Evolutionary conservation across 2,888 invertebrate genomes (phyloP).

Genomic region (Mesorhabditis sp.): DNA sequence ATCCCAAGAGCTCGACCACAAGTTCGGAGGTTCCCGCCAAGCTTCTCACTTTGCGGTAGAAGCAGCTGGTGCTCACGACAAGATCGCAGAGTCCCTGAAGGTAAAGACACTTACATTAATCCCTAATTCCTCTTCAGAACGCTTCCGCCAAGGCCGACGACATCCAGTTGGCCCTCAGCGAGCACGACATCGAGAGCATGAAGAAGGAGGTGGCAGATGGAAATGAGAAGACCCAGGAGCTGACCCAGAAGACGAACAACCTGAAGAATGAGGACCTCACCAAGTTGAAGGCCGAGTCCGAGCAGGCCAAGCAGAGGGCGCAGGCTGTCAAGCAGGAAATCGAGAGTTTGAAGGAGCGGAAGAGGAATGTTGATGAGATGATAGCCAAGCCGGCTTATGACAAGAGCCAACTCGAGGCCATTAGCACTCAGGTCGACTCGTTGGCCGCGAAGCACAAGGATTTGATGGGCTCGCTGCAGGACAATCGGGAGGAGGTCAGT

Average conservation of each 20-base stretch:
- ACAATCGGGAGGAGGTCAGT: slow-evolving; percentile 19
- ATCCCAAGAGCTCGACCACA: neutral
- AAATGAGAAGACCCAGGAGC: slow-evolving; percentile 7
- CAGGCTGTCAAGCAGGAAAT: slow-evolving; percentile 20
- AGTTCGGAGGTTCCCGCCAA: neutral
- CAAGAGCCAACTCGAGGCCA: slow-evolving; percentile 25
- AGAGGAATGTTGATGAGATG: slow-evolving; percentile 19
- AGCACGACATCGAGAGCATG: neutral
- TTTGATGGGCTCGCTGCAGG: slow-evolving; percentile 19
- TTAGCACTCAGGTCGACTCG: slow-evolving; percentile 24
- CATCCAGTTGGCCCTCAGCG: neutral
- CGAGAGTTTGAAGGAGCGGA: slow-evolving; percentile 29
- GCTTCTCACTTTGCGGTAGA: neutral
- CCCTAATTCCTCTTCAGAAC: neutral
- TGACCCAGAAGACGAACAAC: slow-evolving; percentile 19
- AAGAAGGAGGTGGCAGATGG: slow-evolving; percentile 15
- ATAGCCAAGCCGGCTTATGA: slow-evolving; percentile 17
- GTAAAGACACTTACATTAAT: neutral
- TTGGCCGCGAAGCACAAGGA: slow-evolving; percentile 19
- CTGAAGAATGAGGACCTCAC: slow-evolving; percentile 17
- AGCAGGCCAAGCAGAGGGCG: slow-evolving; percentile 21
- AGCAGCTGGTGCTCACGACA: slow-evolving; percentile 1
- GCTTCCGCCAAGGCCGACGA: neutral
- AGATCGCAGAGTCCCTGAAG: neutral
- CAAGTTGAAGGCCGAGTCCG: slow-evolving; percentile 18